These are phyloP conservation scores for Trematomus bernacchii DNA, from an alignment of 2,797 vertebrate genomes.

Conservation along the genomic window DNA sequence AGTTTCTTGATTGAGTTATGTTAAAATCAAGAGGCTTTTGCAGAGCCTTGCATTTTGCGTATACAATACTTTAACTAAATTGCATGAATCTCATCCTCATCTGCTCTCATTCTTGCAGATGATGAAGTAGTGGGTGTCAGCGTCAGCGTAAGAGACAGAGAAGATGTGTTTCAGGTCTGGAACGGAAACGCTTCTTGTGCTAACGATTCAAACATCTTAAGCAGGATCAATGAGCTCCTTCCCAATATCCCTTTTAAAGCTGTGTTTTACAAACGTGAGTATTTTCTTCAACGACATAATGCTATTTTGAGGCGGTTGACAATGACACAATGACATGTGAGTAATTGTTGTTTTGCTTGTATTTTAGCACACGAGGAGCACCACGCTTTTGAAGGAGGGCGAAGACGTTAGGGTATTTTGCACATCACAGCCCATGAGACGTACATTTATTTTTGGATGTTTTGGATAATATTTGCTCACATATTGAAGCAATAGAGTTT, in stretches of 20 bases:
- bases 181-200: slow-evolving; percentile 92
- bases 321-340: background rate
- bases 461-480: slow-evolving; percentile 36
- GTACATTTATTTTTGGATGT: slow-evolving; percentile 25
- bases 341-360: slow-evolving; percentile 32
- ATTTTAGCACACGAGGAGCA: slow-evolving; percentile 95
- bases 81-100: background rate
- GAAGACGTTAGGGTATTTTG: slow-evolving; percentile 87
- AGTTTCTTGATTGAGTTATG: slow-evolving; percentile 19
- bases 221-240: slow-evolving; percentile 93
- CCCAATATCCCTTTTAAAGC: slow-evolving; percentile 94
- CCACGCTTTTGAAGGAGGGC: slow-evolving; percentile 95
- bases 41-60: background rate
- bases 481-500: slow-evolving; percentile 38
- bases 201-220: slow-evolving; percentile 91
- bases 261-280: slow-evolving; percentile 98
- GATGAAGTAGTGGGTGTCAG: slow-evolving; percentile 97
- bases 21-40: background rate
- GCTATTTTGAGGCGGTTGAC: background rate
- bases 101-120: slow-evolving; percentile 78
- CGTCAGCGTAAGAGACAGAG: slow-evolving; percentile 92
- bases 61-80: background rate
- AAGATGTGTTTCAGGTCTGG: slow-evolving; percentile 96
- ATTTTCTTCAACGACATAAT: slow-evolving; percentile 13
- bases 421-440: slow-evolving; percentile 58